Conservation (phyloP, 2,888 invertebrate species). For the Saturnia japonica region DNA sequence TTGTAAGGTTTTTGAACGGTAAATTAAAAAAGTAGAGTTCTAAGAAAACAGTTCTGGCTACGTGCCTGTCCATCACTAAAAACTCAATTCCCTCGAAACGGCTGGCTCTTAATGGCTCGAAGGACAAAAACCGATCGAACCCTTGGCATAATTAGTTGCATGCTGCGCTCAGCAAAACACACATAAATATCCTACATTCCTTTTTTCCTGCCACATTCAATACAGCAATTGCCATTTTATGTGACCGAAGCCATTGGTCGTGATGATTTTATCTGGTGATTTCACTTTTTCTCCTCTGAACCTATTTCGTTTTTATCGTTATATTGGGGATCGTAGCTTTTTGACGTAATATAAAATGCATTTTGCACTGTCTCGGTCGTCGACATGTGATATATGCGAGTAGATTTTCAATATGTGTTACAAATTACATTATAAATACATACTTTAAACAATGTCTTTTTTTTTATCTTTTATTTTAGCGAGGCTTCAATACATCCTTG, state of each 20-base stretch:
- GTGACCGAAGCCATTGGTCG: slow-evolving; percentile 55
- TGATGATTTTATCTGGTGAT: slow-evolving; percentile 23
- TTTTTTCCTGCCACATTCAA: slow-evolving; percentile 53
- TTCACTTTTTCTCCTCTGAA: slow-evolving; percentile 31
- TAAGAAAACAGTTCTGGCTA: slow-evolving; percentile 19
- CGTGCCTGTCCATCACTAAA: slow-evolving; percentile 46
- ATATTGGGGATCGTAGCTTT: slow-evolving; percentile 38
- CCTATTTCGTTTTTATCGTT: slow-evolving; percentile 36
- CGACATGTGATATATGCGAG: neutral
- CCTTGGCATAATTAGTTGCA: slow-evolving; percentile 74
- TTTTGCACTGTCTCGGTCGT: neutral
- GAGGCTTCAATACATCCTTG: too few relatives aligned
- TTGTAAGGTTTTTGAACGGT: neutral
- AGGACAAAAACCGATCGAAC: slow-evolving; percentile 65
- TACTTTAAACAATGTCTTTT: too few relatives aligned
- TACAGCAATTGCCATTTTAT: slow-evolving; percentile 53
- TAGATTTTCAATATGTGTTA: neutral
- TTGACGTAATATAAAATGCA: slow-evolving; percentile 14
- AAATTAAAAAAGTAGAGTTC: slow-evolving; percentile 13
- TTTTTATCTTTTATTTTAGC: too few relatives aligned
- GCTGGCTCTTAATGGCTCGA: slow-evolving; percentile 52
- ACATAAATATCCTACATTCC: slow-evolving; percentile 41
- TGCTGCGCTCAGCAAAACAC: slow-evolving; percentile 57
- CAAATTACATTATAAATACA: neutral
- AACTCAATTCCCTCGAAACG: slow-evolving; percentile 67